Conservation (phyloP, 2,113 vertebrate genomes). For the Clupea harengus region DNA sequence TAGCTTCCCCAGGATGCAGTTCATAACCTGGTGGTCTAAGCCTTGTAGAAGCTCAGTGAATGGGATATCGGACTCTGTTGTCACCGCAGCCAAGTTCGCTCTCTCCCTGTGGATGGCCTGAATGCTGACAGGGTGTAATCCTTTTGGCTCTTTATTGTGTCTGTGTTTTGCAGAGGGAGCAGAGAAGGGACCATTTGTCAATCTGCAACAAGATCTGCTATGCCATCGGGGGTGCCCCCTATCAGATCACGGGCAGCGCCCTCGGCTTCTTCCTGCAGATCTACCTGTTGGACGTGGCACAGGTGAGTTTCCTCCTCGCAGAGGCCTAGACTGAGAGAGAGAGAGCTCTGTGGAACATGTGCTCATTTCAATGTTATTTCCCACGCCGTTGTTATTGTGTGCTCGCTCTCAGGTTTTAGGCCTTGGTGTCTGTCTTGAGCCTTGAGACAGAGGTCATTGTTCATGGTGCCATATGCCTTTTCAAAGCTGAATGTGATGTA, state of each 20-base stretch:
- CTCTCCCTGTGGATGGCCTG: not conserved
- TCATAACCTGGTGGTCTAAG: not conserved
- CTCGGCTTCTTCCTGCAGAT: slow-evolving; percentile 95
- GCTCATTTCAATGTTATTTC: too few relatives aligned
- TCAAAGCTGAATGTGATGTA: not conserved
- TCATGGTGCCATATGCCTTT: not conserved
- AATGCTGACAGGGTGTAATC: not conserved
- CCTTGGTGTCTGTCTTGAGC: too few relatives aligned
- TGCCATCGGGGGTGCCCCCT: slow-evolving; percentile 87
- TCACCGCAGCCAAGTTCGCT: not conserved
- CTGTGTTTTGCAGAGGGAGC: slow-evolving; percentile 49
- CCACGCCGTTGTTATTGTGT: too few relatives aligned
- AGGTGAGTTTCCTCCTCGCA: slow-evolving; percentile 70
- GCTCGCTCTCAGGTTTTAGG: too few relatives aligned
- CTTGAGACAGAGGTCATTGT: not conserved
- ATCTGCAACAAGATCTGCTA: slow-evolving; percentile 87
- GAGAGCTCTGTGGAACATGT: not conserved
- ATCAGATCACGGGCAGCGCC: slow-evolving; percentile 89
- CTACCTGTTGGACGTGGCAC: slow-evolving; percentile 88
- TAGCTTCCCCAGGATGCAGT: not conserved
- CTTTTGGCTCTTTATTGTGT: not conserved
- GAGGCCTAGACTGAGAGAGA: not conserved
- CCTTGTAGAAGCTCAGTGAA: not conserved
- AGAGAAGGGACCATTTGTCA: slow-evolving; percentile 66
- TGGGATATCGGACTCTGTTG: not conserved